Base-by-base conservation (phyloP, 2,797 vertebrate species). In the Xerus rutilus region DNA sequence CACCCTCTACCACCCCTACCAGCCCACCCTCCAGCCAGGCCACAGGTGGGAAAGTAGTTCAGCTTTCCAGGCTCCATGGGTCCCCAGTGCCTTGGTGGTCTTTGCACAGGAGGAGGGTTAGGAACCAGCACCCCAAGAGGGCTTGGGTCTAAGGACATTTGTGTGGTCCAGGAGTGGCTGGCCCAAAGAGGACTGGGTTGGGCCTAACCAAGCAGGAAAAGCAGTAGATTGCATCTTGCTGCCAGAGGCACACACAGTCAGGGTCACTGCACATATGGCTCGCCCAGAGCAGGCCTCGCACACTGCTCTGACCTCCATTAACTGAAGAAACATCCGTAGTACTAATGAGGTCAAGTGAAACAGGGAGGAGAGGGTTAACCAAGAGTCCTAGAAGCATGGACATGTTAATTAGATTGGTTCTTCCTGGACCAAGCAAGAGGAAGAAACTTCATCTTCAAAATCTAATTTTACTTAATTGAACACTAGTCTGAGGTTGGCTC, bases 381-480 rank as follows among this genome's bases (percentile, higher is more conserved):
- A 14, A 14, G 14, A 91, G 95, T 30, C n/a, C 0, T 93, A 77
- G 92, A 52, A 96, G 85, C 94, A 87, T 0, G 17, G 89, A 64
- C 81, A 0, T 69, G 91, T 97, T 96, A 96, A 97, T 98, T 97
- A 94, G 89, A 97, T 95, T 95, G 73, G 73, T 91, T 78, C 39
- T 32, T 15, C 78, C 43, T 84, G 95, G 87, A 94, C 95, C 96
- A 95, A 79, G 45, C 90, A 96, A 89, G 70, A 94, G 35, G 70
- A 95, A 90, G 94, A 67, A 90, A 11, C 91, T 95, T 89, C 54
- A 78, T 70, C 95, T 95, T 89, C 52, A 14, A 97, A 98, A 98
- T 98, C 67, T 82, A 83, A 96, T 97, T 98, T 96, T 67, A 30
- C 96, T 93, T 94, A n/a, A 94, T 43, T 96, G 77, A 93, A 93